Conservation (phyloP, 2,113 vertebrate genomes). For the Xiphophorus maculatus region DNA sequence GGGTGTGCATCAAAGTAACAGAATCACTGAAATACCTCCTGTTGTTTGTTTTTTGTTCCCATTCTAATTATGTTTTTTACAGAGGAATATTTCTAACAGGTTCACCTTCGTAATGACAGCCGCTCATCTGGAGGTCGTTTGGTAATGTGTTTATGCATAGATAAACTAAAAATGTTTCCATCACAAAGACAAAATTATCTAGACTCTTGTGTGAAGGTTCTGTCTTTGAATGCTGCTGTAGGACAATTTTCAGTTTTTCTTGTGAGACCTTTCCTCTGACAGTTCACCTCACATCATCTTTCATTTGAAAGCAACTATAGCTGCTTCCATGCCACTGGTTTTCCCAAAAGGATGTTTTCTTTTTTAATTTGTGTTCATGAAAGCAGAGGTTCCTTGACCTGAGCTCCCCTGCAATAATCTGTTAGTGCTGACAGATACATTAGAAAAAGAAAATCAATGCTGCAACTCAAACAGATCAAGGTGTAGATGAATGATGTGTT, state of each 20-base stretch:
- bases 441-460: not conserved
- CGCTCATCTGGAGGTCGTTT: not conserved
- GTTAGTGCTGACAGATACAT: not conserved
- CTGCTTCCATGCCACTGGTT: not conserved
- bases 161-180: not conserved
- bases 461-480: not conserved
- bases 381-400: slow-evolving; percentile 29
- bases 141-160: not conserved
- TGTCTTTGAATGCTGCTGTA: slow-evolving; percentile 9
- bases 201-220: slow-evolving; percentile 1
- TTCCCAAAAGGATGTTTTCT: not conserved
- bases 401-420: not conserved
- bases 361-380: slow-evolving; percentile 20
- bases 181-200: not conserved
- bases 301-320: slow-evolving; percentile 16
- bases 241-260: slow-evolving; percentile 25
- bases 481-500: not conserved
- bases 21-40: not conserved
- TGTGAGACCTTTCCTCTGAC: slow-evolving; percentile 21
- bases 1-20: not conserved
- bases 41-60: not conserved
- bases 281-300: slow-evolving; percentile 33
- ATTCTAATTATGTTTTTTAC: not conserved
- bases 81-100: not conserved
- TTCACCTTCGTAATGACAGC: not conserved